Base-by-base conservation (phyloP, 2,888 invertebrate species). In the Leptopilina myrica region DNA sequence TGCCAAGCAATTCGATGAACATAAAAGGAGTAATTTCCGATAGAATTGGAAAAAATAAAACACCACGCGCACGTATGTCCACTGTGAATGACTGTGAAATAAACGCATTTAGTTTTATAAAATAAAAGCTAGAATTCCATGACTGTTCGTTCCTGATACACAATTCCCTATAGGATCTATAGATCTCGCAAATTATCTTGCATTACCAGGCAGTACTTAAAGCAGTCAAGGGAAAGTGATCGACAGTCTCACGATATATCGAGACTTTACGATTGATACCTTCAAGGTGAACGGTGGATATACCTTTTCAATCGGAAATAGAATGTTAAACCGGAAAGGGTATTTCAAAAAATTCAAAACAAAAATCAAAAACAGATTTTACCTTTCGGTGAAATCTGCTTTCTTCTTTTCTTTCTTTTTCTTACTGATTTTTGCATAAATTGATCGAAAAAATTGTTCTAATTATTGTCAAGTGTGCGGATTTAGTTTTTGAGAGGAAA, bases 211-310 rank as follows among this genome's bases (percentile, higher is more conserved):
- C 73, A 26, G 56, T 73, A 73, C 56, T 73, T 56, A 56, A 62
- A 56, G 56, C 26, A 56, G 56, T n/a, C 49, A 14, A 56, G 73
- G 33, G 73, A 73, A 73, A 73, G 73, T 73, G 33, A 73, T 73
- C 26, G 73, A 73, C 56, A 73, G 26, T 56, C 33, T n/a, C 56
- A 56, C 73, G 56, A 73, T 56, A 33, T 26, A 67, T 67, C 53
- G 53, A 69, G 53, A 69, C 11, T 20, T 15, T 69, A 5, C 69
- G 20, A 73, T 73, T 73, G 73, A 73, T 53, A 73, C 73, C 62
- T 40, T 26, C 9, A 53, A 73, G 56, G 56, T 53, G 40, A 56
- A 73, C 56, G 33, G 11, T 49, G 7, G 8, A 43, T 43, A 8
- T 9, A n/a, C 56, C 33, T 33, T 56, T 53, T 49, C n/a, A 53